Evolutionary conservation across 2,888 invertebrate genomes (phyloP), one percentile per base, ranked within the genome.

Genomic region (Rhopalosiphum nymphaeae): DNA sequence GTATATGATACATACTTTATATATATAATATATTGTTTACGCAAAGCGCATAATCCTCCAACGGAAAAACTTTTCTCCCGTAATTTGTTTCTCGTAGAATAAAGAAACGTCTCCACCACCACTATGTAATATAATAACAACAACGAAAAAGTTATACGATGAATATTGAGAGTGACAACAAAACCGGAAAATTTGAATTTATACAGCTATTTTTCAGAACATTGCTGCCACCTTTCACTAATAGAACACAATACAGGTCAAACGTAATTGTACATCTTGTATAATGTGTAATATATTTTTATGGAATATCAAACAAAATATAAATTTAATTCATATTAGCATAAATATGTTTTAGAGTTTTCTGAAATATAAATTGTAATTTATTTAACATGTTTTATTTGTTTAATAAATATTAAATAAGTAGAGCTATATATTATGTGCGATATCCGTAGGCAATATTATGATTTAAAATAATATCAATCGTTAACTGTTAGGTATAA

Each of bases 81-180:
- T 89, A 93, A 93, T 93, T 93, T 93, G 92, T 93, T 93, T 93
- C 89, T 89, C 92, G 78, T 53, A 61, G n/a, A 89, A 93, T 89
- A 93, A 78, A 78, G 67, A 93, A 92, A 91, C 57, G 57, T 57
- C 85, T n/a, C 46, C 91, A 10, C 25, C 44, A 86, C 84, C 84
- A 36, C 91, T 10, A 44, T 29, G 42, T 78, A 89, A 93, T 89
- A 93, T 89, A 93, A 93, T 78, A 87, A 93, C 42, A 56, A 93
- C 89, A 78, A 78, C 61, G 53, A 61, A 89, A 88, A 93, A 93
- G 89, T 89, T 89, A 78, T 56, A 67, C 78, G 53, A 88, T 89
- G 92, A 93, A 93, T 93, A 93, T 93, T 89, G 89, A 93, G 88
- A 56, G 56, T 78, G 92, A 93, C 92, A 89, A 93, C 92, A 89